Evolutionary conservation across 2,888 invertebrate species (phyloP).

Genomic region (Miltochrista miniata): DNA sequence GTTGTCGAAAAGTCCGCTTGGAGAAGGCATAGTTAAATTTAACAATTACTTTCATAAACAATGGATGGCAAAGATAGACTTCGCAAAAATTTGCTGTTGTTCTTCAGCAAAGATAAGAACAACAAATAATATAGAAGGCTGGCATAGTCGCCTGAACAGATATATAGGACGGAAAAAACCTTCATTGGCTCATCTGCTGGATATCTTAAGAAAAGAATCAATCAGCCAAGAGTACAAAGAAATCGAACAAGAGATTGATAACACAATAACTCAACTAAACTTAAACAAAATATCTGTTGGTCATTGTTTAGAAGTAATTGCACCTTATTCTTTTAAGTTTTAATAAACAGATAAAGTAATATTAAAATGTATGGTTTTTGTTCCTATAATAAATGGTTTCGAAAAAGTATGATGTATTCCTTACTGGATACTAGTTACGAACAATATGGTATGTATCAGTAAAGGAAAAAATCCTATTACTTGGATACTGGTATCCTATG

Average conservation of each 20-base stretch:
- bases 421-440: no score
- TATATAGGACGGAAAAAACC: background rate
- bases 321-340: background rate
- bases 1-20: background rate
- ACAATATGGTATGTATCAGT: no score
- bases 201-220: background rate
- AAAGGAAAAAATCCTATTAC: no score
- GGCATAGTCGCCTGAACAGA: background rate
- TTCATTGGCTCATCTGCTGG: background rate
- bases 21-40: slow-evolving; percentile 2
- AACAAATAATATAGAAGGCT: background rate
- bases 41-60: slow-evolving; percentile 5
- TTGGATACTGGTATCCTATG: no score
- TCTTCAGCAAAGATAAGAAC: background rate
- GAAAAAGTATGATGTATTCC: no score
- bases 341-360: no score
- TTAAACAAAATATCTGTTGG: background rate
- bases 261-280: background rate
- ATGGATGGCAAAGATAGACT: background rate
- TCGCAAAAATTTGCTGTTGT: background rate
- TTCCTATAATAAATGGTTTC: no score
- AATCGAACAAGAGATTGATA: background rate
- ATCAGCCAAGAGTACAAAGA: background rate
- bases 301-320: slow-evolving; percentile 1
- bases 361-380: no score